A percentile compares a stretch with the other conserved stretches of the same genome.
Evolutionary conservation across 2,797 vertebrate species (phyloP).

Genomic region (Cryptoblepharus egeriae): DNA sequence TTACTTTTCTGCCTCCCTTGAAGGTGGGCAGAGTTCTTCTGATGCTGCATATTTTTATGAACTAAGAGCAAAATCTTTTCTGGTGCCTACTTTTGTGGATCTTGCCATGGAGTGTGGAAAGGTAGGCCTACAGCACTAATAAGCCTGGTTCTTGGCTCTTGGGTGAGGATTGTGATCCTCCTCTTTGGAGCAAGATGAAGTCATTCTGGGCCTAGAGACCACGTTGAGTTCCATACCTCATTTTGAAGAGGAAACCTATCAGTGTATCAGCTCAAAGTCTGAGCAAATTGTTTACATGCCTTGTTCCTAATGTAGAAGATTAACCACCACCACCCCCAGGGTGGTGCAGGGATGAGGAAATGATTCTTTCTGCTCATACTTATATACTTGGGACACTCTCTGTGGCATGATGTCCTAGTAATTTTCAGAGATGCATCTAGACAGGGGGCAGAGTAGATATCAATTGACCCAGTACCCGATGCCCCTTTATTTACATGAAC

Average conservation of each 20-base stretch:
- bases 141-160: not conserved
- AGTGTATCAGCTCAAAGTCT: not conserved
- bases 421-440: not conserved
- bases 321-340: too few species aligned
- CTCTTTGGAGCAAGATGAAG: not conserved
- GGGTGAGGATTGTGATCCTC: not conserved
- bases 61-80: not conserved
- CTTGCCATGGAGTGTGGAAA: not conserved
- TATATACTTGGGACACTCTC: not conserved
- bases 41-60: not conserved
- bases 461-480: not conserved
- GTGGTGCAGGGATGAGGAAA: not conserved
- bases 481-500: not conserved
- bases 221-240: not conserved
- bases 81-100: not conserved
- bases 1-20: too few species aligned
- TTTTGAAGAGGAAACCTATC: not conserved
- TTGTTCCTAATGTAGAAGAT: not conserved
- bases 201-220: not conserved
- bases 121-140: too few species aligned
- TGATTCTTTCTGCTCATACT: too few species aligned
- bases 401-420: not conserved
- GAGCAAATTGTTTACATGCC: not conserved
- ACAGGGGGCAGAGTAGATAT: not conserved
- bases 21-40: too few species aligned